Evolutionary conservation across 2,113 vertebrate species (phyloP).

Genomic region (Hassar affinis): DNA sequence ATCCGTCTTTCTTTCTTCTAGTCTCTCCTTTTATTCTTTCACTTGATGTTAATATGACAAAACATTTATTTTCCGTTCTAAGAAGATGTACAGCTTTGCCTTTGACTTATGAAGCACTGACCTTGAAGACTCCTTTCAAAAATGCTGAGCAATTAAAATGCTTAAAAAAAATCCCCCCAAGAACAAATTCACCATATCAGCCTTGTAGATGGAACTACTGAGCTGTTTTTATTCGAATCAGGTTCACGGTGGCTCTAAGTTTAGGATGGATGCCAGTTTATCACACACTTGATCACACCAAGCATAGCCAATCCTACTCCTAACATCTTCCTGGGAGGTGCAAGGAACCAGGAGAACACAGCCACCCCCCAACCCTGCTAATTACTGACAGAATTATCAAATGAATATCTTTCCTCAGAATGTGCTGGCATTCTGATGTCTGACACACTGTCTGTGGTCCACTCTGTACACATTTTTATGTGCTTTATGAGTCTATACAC

Average conservation of each 20-base stretch:
- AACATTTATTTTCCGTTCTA: neutral
- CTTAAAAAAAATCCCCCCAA: neutral
- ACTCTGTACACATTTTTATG: neutral
- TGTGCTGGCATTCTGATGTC: neutral
- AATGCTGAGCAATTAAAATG: neutral
- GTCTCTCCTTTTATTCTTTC: too few relatives aligned
- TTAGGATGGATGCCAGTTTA: neutral
- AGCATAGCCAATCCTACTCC: neutral
- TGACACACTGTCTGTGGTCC: neutral
- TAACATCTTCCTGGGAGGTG: neutral
- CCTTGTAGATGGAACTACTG: neutral
- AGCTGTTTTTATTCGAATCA: neutral
- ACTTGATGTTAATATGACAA: neutral
- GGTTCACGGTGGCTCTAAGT: neutral
- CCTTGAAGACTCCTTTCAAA: neutral
- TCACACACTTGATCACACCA: neutral
- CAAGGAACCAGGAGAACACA: neutral
- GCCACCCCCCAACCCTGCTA: too few relatives aligned
- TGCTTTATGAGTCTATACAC: neutral
- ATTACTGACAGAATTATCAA: too few relatives aligned
- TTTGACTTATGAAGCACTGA: neutral
- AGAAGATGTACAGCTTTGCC: neutral
- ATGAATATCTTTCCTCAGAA: neutral
- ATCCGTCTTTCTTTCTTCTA: neutral
- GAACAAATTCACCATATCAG: neutral